Evolutionary conservation across 2,888 invertebrate species (phyloP).

Genomic region (Xanthorhoe designata): DNA sequence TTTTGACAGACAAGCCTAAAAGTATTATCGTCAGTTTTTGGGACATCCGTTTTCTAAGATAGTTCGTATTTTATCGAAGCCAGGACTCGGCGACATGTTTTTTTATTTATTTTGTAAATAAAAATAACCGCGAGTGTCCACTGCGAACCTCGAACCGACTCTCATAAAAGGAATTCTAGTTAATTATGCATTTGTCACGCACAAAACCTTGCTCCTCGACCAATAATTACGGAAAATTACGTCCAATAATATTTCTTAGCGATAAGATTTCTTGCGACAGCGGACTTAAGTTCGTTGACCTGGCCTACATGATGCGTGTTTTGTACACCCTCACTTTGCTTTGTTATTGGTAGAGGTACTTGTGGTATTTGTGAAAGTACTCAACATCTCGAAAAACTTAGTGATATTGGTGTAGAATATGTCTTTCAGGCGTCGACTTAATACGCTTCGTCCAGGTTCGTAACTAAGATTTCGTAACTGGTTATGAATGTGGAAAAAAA

Average conservation of each 20-base stretch:
- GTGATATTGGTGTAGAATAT: background rate
- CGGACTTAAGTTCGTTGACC: slow-evolving; percentile 37
- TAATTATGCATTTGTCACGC: slow-evolving; percentile 5
- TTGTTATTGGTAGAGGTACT: background rate
- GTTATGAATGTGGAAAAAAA: no score
- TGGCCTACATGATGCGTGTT: slow-evolving; percentile 31
- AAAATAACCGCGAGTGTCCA: no score
- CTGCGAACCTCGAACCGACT: background rate
- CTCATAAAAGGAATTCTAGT: background rate
- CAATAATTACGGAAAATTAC: slow-evolving; percentile 32
- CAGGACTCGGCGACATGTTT: no score
- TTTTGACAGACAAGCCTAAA: no score
- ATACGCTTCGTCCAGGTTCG: no score
- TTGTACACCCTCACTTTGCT: background rate
- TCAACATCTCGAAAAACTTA: background rate
- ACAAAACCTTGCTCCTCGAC: background rate
- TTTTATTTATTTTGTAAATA: no score
- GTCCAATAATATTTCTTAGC: slow-evolving; percentile 27
- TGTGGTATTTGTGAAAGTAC: background rate
- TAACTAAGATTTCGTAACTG: no score
- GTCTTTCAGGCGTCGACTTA: background rate
- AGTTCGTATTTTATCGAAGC: no score
- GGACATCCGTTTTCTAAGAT: no score
- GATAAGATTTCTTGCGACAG: slow-evolving; percentile 34
- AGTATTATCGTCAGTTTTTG: no score